phyloP scores from a whole-genome alignment of 2,113 vertebrate genomes.

The Oceanodroma tethys region DNA sequence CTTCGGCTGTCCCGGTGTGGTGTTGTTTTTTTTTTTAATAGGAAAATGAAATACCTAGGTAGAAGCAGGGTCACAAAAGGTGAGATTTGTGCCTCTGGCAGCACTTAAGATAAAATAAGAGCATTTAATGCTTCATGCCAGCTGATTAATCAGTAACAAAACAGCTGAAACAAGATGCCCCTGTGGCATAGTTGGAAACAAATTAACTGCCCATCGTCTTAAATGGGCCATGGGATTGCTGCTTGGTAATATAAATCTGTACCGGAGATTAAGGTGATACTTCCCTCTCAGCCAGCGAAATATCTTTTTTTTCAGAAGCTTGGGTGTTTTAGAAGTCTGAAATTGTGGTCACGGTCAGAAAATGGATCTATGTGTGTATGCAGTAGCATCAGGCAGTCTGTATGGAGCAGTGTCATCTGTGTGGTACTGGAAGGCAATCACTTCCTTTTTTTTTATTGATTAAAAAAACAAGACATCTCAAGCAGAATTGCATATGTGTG shows the following conservation, averaged over 20 bases:
- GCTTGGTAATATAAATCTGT: neutral
- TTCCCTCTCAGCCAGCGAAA: neutral
- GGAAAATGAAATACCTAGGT: neutral
- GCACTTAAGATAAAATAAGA: neutral
- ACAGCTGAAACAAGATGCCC: neutral
- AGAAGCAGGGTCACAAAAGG: neutral
- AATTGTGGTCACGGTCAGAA: neutral
- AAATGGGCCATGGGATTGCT: neutral
- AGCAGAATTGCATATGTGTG: neutral
- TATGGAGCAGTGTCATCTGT: neutral
- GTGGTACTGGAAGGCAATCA: neutral
- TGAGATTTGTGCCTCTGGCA: neutral
- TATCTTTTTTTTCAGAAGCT: neutral
- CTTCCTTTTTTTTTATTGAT: neutral
- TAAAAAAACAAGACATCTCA: neutral
- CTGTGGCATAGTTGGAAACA: neutral
- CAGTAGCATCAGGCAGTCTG: neutral
- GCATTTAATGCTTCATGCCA: neutral
- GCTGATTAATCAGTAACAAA: neutral
- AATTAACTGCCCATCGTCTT: neutral
- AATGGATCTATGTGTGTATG: neutral
- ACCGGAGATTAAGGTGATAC: neutral
- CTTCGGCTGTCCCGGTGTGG: neutral
- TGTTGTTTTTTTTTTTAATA: neutral
- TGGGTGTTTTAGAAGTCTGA: neutral